These are phyloP conservation scores for Dissostichus mawsoni DNA, from an alignment of 2,113 vertebrate species.

Conservation along the genomic window DNA sequence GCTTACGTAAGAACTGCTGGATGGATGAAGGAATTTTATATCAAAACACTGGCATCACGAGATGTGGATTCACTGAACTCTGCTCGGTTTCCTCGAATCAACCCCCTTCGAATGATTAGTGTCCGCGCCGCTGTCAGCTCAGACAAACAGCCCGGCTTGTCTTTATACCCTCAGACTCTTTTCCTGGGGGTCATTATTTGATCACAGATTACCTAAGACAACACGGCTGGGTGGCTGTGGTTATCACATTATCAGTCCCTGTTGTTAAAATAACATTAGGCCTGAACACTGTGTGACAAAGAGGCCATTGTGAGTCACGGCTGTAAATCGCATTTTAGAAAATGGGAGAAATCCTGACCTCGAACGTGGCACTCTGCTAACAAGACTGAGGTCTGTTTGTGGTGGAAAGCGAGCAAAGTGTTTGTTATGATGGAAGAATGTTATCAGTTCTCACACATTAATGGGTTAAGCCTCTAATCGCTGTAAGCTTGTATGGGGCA, in stretches of 20 bases:
- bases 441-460: conserved; percentile 51
- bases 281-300: conserved; percentile 46
- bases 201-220: conserved; percentile 44
- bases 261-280: conserved; percentile 39
- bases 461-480: conserved; percentile 25
- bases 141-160: conserved; percentile 20
- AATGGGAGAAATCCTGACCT: conserved; percentile 35
- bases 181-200: conserved; percentile 33
- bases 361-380: conserved; percentile 33
- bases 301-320: conserved; percentile 35
- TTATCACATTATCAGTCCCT: conserved; percentile 47
- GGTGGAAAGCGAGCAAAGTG: conserved; percentile 27
- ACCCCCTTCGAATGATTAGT: neutral
- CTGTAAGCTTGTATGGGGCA: neutral
- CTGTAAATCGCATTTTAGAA: conserved; percentile 41
- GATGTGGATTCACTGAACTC: neutral
- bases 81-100: conserved; percentile 4
- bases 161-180: conserved; percentile 15
- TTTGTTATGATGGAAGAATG: conserved; percentile 32
- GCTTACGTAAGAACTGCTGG: conserved; percentile 21
- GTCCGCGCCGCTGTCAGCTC: neutral
- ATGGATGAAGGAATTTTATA: neutral
- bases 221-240: conserved; percentile 18
- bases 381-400: conserved; percentile 36
- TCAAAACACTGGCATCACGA: neutral